phyloP scores from a whole-genome alignment of 2,113 vertebrate species.

The Myxocyprinus asiaticus region DNA sequence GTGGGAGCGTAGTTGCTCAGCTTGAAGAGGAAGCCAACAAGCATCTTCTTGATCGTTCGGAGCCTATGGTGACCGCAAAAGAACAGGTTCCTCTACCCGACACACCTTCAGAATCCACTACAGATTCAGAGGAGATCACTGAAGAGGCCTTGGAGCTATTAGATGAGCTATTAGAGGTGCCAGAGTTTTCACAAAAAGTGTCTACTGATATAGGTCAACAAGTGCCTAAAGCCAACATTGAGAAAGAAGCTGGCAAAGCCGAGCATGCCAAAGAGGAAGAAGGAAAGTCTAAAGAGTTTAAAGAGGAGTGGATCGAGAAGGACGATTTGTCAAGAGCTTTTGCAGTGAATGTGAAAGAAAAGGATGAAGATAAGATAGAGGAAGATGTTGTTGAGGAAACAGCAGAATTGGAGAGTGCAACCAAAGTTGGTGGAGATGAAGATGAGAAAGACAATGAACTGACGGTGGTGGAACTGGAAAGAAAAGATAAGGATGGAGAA shows the following conservation, averaged over 20 bases:
- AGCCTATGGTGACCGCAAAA: not conserved
- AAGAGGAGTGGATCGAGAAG: not conserved
- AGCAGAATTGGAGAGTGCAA: slow-evolving; percentile 50
- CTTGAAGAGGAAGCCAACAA: not conserved
- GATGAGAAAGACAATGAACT: slow-evolving; percentile 45
- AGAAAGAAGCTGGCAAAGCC: slow-evolving; percentile 12
- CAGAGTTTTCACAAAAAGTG: not conserved
- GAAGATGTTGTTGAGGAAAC: slow-evolving; percentile 28
- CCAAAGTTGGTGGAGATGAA: not conserved
- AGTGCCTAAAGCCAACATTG: not conserved
- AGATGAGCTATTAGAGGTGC: slow-evolving; percentile 41
- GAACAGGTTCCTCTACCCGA: slow-evolving; percentile 1
- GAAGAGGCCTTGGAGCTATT: slow-evolving; percentile 45
- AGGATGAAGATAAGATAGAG: no score
- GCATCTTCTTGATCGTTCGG: slow-evolving; percentile 9
- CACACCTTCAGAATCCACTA: slow-evolving; percentile 22
- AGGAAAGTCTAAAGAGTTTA: not conserved
- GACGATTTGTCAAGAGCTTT: not conserved
- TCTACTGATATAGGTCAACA: not conserved
- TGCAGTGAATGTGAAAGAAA: not conserved
- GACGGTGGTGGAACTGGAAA: slow-evolving; percentile 40
- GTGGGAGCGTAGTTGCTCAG: not conserved
- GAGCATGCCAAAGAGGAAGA: slow-evolving; percentile 18
- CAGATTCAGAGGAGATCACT: slow-evolving; percentile 30
- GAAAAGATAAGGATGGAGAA: slow-evolving; percentile 44